These are phyloP conservation scores for Melanerpes formicivorus DNA, from an alignment of 2,113 vertebrate genomes.

Conservation along the genomic window DNA sequence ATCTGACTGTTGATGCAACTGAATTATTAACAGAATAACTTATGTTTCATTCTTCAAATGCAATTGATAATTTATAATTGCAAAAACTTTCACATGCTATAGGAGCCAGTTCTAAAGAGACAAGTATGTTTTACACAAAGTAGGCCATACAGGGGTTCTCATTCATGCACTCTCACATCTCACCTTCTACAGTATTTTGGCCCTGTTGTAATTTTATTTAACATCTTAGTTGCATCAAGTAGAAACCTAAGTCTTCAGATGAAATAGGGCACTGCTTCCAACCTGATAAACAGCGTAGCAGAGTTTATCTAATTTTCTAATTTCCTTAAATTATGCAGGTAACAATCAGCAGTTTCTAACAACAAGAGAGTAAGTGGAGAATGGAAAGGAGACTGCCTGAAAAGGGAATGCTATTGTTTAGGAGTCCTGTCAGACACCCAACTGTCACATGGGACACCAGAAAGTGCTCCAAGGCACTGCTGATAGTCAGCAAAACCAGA, in stretches of 20 bases:
- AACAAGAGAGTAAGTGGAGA: neutral
- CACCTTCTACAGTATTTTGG: neutral
- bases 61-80: neutral
- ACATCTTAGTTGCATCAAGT: neutral
- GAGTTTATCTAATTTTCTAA: neutral
- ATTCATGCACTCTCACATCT: neutral
- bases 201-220: neutral
- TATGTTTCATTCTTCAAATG: neutral
- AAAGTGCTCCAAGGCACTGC: neutral
- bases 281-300: neutral
- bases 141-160: neutral
- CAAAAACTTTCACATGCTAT: neutral
- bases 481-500: neutral
- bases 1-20: neutral
- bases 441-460: neutral
- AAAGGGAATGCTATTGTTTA: neutral
- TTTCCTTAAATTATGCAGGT: neutral
- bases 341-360: neutral
- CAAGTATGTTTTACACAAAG: neutral
- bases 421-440: neutral
- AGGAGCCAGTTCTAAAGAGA: neutral
- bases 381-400: neutral
- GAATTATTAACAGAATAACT: neutral
- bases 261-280: neutral
- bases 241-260: neutral